Conservation (phyloP, 2,797 vertebrate genomes). For the Clamator glandarius region DNA sequence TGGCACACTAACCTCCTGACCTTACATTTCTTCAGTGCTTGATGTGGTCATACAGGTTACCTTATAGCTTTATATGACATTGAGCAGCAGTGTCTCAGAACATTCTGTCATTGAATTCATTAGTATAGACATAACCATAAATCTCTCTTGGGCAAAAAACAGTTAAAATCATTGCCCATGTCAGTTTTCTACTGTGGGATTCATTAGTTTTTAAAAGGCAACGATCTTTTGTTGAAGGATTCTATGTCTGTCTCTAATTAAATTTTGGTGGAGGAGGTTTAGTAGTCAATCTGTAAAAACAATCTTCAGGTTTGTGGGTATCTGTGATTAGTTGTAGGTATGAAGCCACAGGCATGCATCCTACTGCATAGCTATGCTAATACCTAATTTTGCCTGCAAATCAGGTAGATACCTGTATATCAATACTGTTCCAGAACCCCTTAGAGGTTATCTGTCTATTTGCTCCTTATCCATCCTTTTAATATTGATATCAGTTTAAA, state of each 20-base stretch:
- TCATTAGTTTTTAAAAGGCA: background rate
- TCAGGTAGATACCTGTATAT: background rate
- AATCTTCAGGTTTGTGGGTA: background rate
- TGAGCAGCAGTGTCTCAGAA: background rate
- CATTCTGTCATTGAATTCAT: background rate
- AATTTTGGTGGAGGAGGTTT: background rate
- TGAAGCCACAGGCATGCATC: background rate
- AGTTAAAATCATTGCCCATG: background rate
- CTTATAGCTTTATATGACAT: background rate
- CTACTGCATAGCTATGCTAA: background rate
- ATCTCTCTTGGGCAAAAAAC: background rate
- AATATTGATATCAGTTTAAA: background rate
- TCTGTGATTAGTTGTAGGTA: background rate
- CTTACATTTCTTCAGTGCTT: background rate
- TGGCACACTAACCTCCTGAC: background rate
- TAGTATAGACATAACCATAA: background rate
- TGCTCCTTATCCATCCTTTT: background rate
- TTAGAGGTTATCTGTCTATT: background rate
- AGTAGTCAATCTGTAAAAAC: background rate
- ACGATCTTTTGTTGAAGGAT: background rate
- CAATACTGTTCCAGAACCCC: background rate
- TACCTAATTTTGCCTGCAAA: background rate
- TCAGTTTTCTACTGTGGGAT: background rate
- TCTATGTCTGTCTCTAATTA: background rate
- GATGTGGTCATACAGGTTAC: background rate